Base-by-base conservation (phyloP, 1,140 invertebrate genomes). In the Calosoma granatense region DNA sequence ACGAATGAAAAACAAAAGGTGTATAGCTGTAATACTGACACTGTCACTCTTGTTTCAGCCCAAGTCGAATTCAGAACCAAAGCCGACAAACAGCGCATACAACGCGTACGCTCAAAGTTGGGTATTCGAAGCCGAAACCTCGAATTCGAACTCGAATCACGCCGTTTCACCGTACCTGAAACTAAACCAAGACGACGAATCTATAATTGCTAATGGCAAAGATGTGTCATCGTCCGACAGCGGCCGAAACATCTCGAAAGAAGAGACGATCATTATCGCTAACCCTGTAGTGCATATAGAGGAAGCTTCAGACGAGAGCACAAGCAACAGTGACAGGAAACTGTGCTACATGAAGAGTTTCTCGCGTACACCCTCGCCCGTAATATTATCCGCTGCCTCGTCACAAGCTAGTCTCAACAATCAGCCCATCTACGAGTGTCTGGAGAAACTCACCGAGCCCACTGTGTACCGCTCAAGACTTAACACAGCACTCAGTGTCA, bases 321-420 rank as follows among this genome's bases (percentile, higher is more conserved):
- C 61, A 2, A 72, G 68, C 59, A 69, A 70, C 57, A 70, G 66
- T 60, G 69, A 70, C 57, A 60, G 71, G 43, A 72, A 73, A 59
- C 57, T 74, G 47, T 67, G 70, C 41, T 70, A 72, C 58, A 75
- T 75, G 74, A 73, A 72, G 53, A 75, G 73, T 57, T 76, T 75
- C 62, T 74, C 73, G 0, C 60, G 70, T 15, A 71, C 72, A 2
- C 65, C 73, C 11, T 75, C 74, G 1, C 74, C 74, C 1, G 66
- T 69, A 4, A 60, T 67, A 3, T 39, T 71, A 12, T 74, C 73
- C 0, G 70, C 67, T 4, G 72, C 69, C 59, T 74, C 73, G 1
- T 74, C 73, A 2, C 71, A 70, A 57, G 56, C 66, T 30, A 71
- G 67, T 53, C 60, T 71, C 47, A 65, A 60, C 57, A 61, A 61